Base-by-base conservation (phyloP, 2,888 invertebrate species). In the Epirrita christyi region DNA sequence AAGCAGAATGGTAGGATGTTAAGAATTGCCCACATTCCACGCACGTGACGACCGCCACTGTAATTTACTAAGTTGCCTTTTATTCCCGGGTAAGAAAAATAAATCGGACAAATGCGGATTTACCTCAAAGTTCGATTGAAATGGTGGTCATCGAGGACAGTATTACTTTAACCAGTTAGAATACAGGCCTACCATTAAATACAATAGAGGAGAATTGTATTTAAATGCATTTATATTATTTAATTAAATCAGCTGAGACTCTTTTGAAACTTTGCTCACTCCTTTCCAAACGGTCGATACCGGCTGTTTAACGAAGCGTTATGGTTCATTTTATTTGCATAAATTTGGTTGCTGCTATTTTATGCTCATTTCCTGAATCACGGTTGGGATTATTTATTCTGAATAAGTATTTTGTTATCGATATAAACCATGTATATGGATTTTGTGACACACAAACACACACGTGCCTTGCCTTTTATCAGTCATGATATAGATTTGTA, bases 281-380 rank as follows among this genome's bases (percentile, higher is more conserved):
- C 81, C 83, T 83, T 83, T 81, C 76, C 75, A 71, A 76, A 76
- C 72, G 78, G 73, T 76, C 80, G 81, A 83, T 86, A 80, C 79
- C 69, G 60, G 27, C 53, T 46, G 86, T 78, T 84, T 88, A 88
- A 88, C 88, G 86, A 87, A 86, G 85, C 87, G 80, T 81, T 76
- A 80, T 81, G 82, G 81, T 78, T 82, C 81, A 83, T 86, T 87
- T 83, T 85, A 87, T 87, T 88, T 86, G 85, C 87, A 88, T 88
- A 86, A 87, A 84, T 86, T 85, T 83, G 79, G 82, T 83, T 83
- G 76, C 76, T 67, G 71, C 76, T 78, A 83, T 87, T 67, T 86
- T 81, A 81, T 83, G 76, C 77, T 74, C 74, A 70, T 71, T 59
- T 38, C 27, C 51, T 28, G 40, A 54, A 44, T 55, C 40, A 47